These are phyloP conservation scores for Heliconius aoede DNA, from an alignment of 2,888 invertebrate species.

Conservation along the genomic window DNA sequence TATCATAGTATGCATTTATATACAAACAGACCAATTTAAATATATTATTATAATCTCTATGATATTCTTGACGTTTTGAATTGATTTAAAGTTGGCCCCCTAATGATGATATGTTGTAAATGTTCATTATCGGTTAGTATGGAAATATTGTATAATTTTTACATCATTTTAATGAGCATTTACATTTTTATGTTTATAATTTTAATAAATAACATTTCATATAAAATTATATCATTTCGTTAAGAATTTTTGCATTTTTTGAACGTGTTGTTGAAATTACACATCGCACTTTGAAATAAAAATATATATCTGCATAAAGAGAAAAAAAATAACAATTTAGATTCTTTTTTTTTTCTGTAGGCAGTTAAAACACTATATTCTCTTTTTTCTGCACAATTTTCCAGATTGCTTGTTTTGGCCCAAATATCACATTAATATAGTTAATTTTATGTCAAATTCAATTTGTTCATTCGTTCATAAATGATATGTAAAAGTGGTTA, in stretches of 20 bases:
- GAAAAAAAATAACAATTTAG: no score
- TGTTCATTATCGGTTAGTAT: constrained; percentile 28
- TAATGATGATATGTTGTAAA: constrained; percentile 23
- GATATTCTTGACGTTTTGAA: constrained; percentile 46
- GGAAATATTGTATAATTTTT: constrained; percentile 27
- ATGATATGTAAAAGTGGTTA: no score
- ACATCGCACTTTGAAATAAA: no score
- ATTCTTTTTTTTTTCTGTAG: no score
- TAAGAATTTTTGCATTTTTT: background rate
- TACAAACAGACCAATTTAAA: constrained; percentile 65
- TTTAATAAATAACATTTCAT: background rate
- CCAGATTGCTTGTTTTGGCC: no score
- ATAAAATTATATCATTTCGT: constrained; percentile 20
- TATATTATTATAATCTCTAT: constrained; percentile 75
- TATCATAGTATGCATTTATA: constrained; percentile 49
- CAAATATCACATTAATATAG: no score
- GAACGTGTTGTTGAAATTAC: no score
- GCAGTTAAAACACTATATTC: background rate
- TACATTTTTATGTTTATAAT: constrained; percentile 8
- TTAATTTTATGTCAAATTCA: no score
- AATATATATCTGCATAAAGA: no score
- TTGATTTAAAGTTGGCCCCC: constrained; percentile 42
- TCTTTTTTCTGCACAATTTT: background rate
- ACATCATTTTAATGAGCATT: constrained; percentile 27
- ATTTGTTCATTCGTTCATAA: no score